Base-by-base conservation (phyloP, 1,140 invertebrate genomes). In the Colletes latitarsis region DNA sequence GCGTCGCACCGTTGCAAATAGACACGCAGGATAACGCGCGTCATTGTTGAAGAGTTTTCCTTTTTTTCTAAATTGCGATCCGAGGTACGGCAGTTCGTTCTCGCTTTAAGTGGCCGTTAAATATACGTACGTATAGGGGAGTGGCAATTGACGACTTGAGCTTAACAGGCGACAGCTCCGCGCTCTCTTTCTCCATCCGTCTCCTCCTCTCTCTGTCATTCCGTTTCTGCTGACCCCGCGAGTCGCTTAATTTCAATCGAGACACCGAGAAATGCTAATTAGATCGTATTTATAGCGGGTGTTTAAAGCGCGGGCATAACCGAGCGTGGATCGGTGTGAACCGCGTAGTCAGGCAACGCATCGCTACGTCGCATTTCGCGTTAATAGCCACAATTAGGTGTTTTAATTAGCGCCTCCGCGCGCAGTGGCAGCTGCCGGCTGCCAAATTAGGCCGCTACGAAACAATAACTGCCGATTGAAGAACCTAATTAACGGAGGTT, bases 361-460 rank as follows among this genome's bases (percentile, higher is more conserved):
- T 89, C 88, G 88, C 88, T 88, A 90, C 89, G 88, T 90, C 87
- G 88, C 88, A 88, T 90, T 90, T 91, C 89, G 89, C 91, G 92
- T 92, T 93, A 93, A 93, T 92, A 90, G 90, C 90, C 89, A 92
- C 92, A 93, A 93, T 93, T 93, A 93, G 90, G 92, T 92, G 89
- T 93, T 92, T 93, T 93, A 93, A 93, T 93, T 92, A 93, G 92
- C 89, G 90, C 85, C 89, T 90, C 89, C 88, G 88, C 88, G 81
- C 88, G 83, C 86, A 88, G 85, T 87, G 78, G 90, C 89, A 89
- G 90, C 89, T 91, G 90, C 89, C 88, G 88, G 88, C 86, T 90
- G 77, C 88, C 90, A 90, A 92, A 92, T 92, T 92, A 92, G 90
- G 88, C 89, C 90, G 80, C 90, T 72, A 81, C 90, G 89, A 91